Percentiles rank a stretch among this genome's conserved stretches.
Evolutionary conservation across 2,113 vertebrate genomes (phyloP).

Genomic region (Eptesicus fuscus): DNA sequence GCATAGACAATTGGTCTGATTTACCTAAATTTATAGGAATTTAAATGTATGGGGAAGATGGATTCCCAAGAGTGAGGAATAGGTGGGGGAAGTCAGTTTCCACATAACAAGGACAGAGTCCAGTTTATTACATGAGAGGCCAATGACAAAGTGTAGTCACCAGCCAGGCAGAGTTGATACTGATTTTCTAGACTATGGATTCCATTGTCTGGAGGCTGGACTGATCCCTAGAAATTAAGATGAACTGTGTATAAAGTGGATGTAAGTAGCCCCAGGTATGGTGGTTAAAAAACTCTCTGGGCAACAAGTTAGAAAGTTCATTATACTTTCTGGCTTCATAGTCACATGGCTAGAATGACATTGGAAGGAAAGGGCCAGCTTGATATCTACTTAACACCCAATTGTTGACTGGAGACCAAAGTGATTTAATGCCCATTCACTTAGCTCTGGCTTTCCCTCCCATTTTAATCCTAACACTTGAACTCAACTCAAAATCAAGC

Average conservation of each 20-base stretch:
- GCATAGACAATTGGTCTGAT: neutral
- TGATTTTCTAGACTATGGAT: neutral
- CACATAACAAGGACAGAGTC: neutral
- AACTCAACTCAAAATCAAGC: conserved; percentile 16
- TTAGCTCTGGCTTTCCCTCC: neutral
- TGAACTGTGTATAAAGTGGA: neutral
- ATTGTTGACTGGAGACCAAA: neutral
- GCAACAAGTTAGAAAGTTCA: neutral
- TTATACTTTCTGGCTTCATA: neutral
- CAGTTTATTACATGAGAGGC: neutral
- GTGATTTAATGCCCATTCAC: neutral
- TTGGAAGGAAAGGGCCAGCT: neutral
- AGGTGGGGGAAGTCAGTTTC: neutral
- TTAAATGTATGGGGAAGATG: neutral
- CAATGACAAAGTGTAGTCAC: neutral
- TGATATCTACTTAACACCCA: neutral
- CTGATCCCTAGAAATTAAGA: neutral
- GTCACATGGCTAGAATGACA: neutral
- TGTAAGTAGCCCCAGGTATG: neutral
- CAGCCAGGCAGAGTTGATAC: neutral
- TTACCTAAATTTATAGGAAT: neutral
- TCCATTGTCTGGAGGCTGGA: neutral
- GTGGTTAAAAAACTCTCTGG: neutral
- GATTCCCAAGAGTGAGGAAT: neutral
- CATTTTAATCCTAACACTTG: neutral